Evolutionary conservation across 2,888 invertebrate species (phyloP).

Genomic region (Eurytoma californica): DNA sequence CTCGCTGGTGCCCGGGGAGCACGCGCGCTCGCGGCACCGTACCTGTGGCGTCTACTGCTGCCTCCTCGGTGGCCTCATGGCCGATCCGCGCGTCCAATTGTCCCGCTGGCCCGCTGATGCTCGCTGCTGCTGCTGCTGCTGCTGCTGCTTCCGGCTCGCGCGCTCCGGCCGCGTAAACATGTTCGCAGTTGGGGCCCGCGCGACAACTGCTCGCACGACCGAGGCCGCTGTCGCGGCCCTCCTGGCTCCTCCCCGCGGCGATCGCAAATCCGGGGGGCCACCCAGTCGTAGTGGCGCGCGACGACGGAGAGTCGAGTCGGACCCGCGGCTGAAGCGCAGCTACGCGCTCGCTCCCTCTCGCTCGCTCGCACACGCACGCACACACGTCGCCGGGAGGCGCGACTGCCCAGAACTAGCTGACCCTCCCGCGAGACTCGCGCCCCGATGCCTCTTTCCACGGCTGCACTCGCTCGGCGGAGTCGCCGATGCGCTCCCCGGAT

Average conservation of each 20-base stretch:
- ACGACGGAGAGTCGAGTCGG: neutral
- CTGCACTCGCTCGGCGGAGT: neutral
- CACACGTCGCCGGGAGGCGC: slow-evolving; percentile 35
- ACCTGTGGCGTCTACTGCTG: slow-evolving; percentile 67
- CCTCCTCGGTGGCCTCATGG: slow-evolving; percentile 67
- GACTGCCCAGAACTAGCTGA: slow-evolving; percentile 3
- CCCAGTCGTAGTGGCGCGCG: too few relatives aligned
- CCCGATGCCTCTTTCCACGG: slow-evolving; percentile 6
- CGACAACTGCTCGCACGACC: slow-evolving; percentile 1
- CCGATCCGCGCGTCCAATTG: slow-evolving; percentile 67
- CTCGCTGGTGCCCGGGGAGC: slow-evolving; percentile 54
- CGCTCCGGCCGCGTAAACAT: slow-evolving; percentile 77
- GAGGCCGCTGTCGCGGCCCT: neutral
- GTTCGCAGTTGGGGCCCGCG: slow-evolving; percentile 60
- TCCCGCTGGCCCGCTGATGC: slow-evolving; percentile 63
- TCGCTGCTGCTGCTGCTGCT: slow-evolving; percentile 62
- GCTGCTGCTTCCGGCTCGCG: slow-evolving; percentile 69
- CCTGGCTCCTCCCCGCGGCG: neutral
- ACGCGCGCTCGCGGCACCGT: slow-evolving; percentile 40
- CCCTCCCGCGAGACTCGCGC: neutral
- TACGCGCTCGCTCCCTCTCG: neutral
- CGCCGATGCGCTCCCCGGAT: slow-evolving; percentile 2
- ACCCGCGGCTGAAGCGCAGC: slow-evolving; percentile 32
- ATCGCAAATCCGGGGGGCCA: too few relatives aligned
- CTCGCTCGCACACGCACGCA: slow-evolving; percentile 24